A percentile compares a stretch with the other conserved stretches of the same genome.
phyloP scores from a whole-genome alignment of 35 echinoderm and acorn worm genomes.

The Lytechinus variegatus region DNA sequence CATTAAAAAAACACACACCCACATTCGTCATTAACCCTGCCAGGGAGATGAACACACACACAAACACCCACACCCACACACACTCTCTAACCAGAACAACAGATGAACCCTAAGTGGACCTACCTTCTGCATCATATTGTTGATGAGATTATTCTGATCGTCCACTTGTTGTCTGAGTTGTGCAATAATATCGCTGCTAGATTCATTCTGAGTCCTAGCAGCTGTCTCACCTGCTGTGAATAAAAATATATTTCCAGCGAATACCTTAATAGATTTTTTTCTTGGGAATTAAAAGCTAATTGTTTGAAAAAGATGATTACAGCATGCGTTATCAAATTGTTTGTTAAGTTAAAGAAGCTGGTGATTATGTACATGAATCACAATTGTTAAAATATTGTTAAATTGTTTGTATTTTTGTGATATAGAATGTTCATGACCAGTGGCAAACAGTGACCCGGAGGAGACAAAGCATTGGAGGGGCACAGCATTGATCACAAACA shows the following conservation, averaged over 20 bases:
- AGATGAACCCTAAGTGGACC: neutral
- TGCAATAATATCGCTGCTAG: neutral
- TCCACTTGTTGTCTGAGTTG: neutral
- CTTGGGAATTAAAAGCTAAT: too few species aligned
- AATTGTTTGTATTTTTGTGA: too few species aligned
- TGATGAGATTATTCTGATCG: neutral
- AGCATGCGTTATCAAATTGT: too few species aligned
- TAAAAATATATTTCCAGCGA: neutral
- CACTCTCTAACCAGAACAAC: neutral
- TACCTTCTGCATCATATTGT: neutral
- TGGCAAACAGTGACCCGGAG: too few species aligned
- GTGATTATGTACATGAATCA: too few species aligned
- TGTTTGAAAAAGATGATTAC: too few species aligned
- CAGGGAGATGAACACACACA: neutral
- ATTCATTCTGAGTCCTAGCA: neutral
- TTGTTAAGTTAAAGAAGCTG: too few species aligned
- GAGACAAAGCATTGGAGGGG: too few species aligned
- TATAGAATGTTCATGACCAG: too few species aligned
- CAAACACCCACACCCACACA: neutral
- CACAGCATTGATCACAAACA: too few species aligned
- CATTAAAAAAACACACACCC: neutral
- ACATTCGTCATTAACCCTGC: neutral
- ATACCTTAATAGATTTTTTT: neutral
- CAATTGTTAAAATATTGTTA: too few species aligned
- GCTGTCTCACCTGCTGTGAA: constrained; percentile 20